Conservation (phyloP, 2,888 invertebrate genomes). For the Seira ritae region DNA sequence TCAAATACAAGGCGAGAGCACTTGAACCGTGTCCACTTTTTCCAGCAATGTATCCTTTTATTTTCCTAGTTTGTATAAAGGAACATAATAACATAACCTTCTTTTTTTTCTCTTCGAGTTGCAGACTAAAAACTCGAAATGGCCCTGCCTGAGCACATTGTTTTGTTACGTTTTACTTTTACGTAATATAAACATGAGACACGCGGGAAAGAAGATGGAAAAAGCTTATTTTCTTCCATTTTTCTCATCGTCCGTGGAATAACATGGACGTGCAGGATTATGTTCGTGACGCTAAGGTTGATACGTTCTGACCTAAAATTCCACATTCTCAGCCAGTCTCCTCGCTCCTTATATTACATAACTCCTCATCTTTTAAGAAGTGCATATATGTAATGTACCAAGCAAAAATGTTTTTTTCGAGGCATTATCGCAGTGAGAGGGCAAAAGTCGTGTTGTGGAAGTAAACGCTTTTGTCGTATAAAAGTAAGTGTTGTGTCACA, state of each 20-base stretch:
- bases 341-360: background rate
- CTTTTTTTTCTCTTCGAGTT: slow-evolving; percentile 19
- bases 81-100: slow-evolving; percentile 31
- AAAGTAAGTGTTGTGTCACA: slow-evolving; percentile 11
- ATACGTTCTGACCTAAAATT: slow-evolving; percentile 56
- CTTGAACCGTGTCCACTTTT: slow-evolving; percentile 64
- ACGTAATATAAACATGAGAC: slow-evolving; percentile 6
- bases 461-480: slow-evolving; percentile 11
- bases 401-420: background rate
- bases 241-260: slow-evolving; percentile 25
- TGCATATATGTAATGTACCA: slow-evolving; percentile 19
- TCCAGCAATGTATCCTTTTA: slow-evolving; percentile 19
- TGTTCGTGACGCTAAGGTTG: slow-evolving; percentile 56
- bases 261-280: slow-evolving; percentile 32
- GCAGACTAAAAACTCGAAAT: slow-evolving; percentile 28
- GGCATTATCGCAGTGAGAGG: slow-evolving; percentile 35
- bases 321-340: slow-evolving; percentile 11
- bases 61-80: background rate
- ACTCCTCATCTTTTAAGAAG: slow-evolving; percentile 43
- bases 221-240: slow-evolving; percentile 28
- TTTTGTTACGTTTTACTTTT: background rate
- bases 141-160: background rate
- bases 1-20: slow-evolving; percentile 59
- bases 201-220: slow-evolving; percentile 22
- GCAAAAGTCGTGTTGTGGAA: slow-evolving; percentile 49